Base-by-base conservation (phyloP, 2,888 invertebrate genomes). In the Choristoneura rosaceana region DNA sequence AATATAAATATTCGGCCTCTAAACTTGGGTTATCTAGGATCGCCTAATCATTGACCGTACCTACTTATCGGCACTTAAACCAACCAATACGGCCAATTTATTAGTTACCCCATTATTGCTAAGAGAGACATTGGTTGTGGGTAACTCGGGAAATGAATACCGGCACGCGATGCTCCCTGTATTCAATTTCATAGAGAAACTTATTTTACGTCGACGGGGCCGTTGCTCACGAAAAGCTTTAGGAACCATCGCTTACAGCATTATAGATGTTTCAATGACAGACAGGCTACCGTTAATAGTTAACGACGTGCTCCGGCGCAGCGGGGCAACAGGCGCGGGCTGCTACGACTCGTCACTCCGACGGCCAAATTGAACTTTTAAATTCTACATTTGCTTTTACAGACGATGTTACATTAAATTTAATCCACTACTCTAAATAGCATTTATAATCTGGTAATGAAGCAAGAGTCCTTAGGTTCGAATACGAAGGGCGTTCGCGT, bases 181-280 rank as follows among this genome's bases (percentile, higher is more conserved):
- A 91, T 91, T 92, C 90, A 92, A 92, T 93, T 91, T 91, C 88
- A 88, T 90, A 90, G 87, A 86, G 82, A 87, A 91, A 90, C 87
- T 90, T 91, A 89, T 88, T 89, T 88, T 86, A 89, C 87, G 87
- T 85, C 81, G 81, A 80, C 83, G 76, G 78, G 76, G 82, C 85
- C 84, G 84, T 87, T 80, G 80, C 85, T 85, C 89, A 90, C 90
- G 91, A 79, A 87, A 83, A 83, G 80, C 80, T 75, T 25, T 78
- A 79, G 79, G 82, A 89, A 89, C 88, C 86, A 88, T 90, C 86
- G 86, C 80, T 78, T 70, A 68, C 45, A 58, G 34, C 61, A 65
- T 73, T 63, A 70, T 62, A 50, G 52, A 52, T n/a, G 65, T 65
- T 70, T 34, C 45, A 43, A 55, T 41, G 52, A 67, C 63, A 58